A percentile compares a stretch with the other conserved stretches of the same genome.
Evolutionary conservation across 2,113 vertebrate species (phyloP).

Genomic region (Sclerurus mexicanus): DNA sequence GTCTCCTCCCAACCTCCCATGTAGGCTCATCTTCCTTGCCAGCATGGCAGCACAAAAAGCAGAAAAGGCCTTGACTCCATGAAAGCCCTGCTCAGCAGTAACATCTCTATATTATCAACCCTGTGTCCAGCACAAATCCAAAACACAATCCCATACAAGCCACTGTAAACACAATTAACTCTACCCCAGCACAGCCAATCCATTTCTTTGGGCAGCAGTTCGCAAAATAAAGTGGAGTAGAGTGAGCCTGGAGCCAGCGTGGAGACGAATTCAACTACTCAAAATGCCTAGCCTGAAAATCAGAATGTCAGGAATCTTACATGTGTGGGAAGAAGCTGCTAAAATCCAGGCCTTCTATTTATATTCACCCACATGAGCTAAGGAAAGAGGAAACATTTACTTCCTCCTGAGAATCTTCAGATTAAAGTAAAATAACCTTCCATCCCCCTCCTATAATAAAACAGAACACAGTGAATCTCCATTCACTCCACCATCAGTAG

Average conservation of each 20-base stretch:
- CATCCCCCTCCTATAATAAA: neutral
- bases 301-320: neutral
- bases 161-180: neutral
- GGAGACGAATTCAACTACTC: neutral
- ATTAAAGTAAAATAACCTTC: neutral
- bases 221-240: neutral
- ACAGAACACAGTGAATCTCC: neutral
- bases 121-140: neutral
- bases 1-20: rapidly evolving
- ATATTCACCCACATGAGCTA: neutral
- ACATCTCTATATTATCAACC: neutral
- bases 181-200: neutral
- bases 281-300: neutral
- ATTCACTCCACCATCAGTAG: neutral
- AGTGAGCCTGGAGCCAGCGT: neutral
- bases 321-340: neutral
- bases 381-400: neutral
- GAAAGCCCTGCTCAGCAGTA: neutral
- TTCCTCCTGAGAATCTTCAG: neutral
- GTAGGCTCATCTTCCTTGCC: rapidly evolving
- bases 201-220: neutral
- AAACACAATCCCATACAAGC: neutral
- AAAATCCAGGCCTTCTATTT: neutral
- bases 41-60: neutral
- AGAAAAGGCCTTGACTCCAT: neutral